phyloP scores from a whole-genome alignment of 1,140 invertebrate genomes.

The Chironomus tepperi region DNA sequence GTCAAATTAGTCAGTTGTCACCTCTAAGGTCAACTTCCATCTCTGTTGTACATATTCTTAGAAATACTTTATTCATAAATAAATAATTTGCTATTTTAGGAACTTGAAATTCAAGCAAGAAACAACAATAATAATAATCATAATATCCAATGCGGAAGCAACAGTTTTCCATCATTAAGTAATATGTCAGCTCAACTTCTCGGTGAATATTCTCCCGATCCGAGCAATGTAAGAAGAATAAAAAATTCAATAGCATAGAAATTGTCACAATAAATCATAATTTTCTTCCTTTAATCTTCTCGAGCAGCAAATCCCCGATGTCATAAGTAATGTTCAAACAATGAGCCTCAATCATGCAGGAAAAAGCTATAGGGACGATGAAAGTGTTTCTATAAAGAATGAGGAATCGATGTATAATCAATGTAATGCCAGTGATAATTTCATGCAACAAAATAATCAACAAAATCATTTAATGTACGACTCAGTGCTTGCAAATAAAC shows the following conservation, averaged over 20 bases:
- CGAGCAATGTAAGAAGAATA: background rate
- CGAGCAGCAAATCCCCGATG: conserved; percentile 6
- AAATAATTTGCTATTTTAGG: background rate
- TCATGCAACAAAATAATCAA: background rate
- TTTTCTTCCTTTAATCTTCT: background rate
- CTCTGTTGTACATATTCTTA: no score
- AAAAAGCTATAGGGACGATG: background rate
- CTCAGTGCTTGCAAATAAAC: background rate
- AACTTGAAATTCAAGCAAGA: background rate
- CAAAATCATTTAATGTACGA: background rate
- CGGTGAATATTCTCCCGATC: background rate
- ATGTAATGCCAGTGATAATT: background rate
- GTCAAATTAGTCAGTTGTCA: no score
- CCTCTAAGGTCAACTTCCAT: no score
- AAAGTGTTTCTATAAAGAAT: background rate
- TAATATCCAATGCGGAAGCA: background rate
- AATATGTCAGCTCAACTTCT: background rate
- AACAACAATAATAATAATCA: background rate
- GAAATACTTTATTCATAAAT: no score
- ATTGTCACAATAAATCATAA: background rate
- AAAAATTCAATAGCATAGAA: background rate
- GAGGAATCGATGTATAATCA: background rate
- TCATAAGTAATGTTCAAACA: conserved; percentile 19
- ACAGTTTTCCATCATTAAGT: background rate
- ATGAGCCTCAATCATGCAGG: background rate